These are phyloP conservation scores for Cheilosia impressa DNA, from an alignment of 2,888 invertebrate species.

Conservation along the genomic window DNA sequence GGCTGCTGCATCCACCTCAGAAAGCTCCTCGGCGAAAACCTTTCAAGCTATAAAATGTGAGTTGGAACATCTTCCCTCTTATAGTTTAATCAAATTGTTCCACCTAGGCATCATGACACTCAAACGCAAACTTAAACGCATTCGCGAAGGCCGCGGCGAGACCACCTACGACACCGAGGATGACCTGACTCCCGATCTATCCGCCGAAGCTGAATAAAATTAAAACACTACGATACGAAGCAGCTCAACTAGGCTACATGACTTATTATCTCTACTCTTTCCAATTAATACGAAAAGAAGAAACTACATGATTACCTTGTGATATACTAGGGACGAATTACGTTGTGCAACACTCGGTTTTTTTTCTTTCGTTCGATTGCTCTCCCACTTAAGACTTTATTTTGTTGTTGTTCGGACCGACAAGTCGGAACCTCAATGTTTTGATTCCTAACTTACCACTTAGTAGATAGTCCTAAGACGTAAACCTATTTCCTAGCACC, in stretches of 20 bases:
- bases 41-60: conserved; percentile 84
- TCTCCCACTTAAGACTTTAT: conserved; percentile 39
- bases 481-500: conserved; percentile 53
- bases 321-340: conserved; percentile 56
- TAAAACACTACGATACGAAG: not conserved
- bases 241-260: conserved; percentile 49
- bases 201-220: conserved; percentile 37
- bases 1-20: conserved; percentile 76
- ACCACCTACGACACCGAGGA: conserved; percentile 80
- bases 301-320: conserved; percentile 50
- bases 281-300: conserved; percentile 15
- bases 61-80: conserved; percentile 6
- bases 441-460: conserved; percentile 50
- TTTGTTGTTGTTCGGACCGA: not conserved
- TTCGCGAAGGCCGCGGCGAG: conserved; percentile 82
- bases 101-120: conserved; percentile 82
- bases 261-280: conserved; percentile 41
- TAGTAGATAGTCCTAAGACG: conserved; percentile 51
- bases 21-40: conserved; percentile 81
- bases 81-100: conserved; percentile 5
- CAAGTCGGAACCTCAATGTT: conserved; percentile 11
- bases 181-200: conserved; percentile 74
- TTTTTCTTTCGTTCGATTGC: conserved; percentile 16
- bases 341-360: not conserved
- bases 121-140: conserved; percentile 83